Conservation (phyloP, 37 sponge, comb jelly and placozoan genomes). For the Aplysina aerophoba region DNA sequence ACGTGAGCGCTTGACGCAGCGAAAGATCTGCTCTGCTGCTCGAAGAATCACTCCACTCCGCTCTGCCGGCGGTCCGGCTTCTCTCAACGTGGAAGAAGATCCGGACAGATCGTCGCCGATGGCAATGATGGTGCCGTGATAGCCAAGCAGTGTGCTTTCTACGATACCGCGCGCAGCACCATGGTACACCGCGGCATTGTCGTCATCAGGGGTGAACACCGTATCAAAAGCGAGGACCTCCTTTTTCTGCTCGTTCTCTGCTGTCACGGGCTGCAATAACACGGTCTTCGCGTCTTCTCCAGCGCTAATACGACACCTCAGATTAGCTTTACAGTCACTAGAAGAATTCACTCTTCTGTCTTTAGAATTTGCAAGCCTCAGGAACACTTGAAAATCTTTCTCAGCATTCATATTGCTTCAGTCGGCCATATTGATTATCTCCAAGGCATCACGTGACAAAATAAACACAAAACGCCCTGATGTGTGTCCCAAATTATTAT, state of each 20-base stretch:
- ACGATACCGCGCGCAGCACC: conserved; percentile 55
- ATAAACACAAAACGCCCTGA: conserved; percentile 14
- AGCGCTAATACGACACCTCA: not conserved
- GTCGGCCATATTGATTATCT: not conserved
- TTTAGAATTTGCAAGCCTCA: not conserved
- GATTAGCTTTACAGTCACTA: not conserved
- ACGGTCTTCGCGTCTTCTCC: not conserved
- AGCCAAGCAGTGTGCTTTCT: conserved; percentile 69
- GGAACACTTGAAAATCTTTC: conserved; percentile 16
- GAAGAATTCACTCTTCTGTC: not conserved
- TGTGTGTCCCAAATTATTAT: too few species aligned
- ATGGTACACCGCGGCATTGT: conserved; percentile 40
- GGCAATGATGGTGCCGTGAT: conserved; percentile 73
- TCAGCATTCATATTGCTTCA: not conserved
- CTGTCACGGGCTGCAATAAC: not conserved
- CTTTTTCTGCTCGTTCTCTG: not conserved
- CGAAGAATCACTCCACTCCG: conserved; percentile 3
- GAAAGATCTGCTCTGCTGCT: conserved; percentile 67
- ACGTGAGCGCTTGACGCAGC: conserved; percentile 52
- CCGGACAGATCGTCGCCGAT: conserved; percentile 22
- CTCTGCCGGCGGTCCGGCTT: not conserved
- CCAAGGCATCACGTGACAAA: not conserved
- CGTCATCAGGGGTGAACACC: conserved; percentile 14
- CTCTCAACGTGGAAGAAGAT: not conserved
- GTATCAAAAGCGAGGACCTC: conserved; percentile 44